phyloP scores from a whole-genome alignment of 2,888 invertebrate genomes.

The Periphyllus acericola region DNA sequence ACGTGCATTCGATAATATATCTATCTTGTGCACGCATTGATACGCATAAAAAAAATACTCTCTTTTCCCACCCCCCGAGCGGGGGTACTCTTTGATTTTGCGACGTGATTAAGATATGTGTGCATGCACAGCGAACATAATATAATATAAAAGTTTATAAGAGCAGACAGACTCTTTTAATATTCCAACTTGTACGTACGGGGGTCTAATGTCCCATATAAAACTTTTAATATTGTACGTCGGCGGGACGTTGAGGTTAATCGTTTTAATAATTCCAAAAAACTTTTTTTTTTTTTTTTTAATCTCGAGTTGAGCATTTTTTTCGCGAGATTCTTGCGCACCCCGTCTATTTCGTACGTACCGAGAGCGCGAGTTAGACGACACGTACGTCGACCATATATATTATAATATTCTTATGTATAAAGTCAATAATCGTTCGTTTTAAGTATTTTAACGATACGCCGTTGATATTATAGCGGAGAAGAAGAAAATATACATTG shows the following conservation, averaged over 20 bases:
- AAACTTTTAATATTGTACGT: conserved; percentile 24
- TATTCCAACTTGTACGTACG: not conserved
- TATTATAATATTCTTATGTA: not conserved
- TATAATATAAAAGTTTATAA: not conserved
- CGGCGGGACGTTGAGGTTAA: conserved; percentile 12
- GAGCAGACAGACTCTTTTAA: not conserved
- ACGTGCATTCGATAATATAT: too few relatives aligned
- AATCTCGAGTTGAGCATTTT: not conserved
- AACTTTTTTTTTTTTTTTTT: conserved; percentile 7
- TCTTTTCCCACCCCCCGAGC: too few relatives aligned
- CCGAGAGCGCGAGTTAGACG: not conserved
- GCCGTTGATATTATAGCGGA: too few relatives aligned
- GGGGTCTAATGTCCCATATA: not conserved
- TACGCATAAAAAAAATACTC: too few relatives aligned
- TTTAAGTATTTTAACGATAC: not conserved
- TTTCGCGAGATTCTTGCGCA: conserved; percentile 4
- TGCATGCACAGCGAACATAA: too few relatives aligned
- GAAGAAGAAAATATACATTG: too few relatives aligned
- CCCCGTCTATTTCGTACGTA: not conserved
- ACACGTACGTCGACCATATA: not conserved
- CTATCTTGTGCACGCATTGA: too few relatives aligned
- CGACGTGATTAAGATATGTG: too few relatives aligned
- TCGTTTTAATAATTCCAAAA: conserved; percentile 46
- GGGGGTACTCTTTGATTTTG: too few relatives aligned
- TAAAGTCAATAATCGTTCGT: conserved; percentile 20